Conservation (phyloP, 2,113 vertebrate genomes). For the Heteronetta atricapilla region DNA sequence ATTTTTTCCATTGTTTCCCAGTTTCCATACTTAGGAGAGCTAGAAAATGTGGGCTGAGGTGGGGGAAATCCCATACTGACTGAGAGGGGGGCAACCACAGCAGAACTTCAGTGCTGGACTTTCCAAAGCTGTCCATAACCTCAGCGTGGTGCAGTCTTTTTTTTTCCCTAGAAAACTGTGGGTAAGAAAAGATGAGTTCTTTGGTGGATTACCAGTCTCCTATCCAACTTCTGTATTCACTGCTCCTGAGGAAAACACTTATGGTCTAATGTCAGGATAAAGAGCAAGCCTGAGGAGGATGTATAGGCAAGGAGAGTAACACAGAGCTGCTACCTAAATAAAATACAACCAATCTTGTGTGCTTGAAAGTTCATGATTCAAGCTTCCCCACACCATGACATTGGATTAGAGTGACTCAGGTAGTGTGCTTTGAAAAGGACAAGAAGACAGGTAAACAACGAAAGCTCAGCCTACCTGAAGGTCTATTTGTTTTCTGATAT, state of each 20-base stretch:
- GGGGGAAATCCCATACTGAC: background rate
- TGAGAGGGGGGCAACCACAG: background rate
- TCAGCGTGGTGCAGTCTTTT: background rate
- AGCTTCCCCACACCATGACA: background rate
- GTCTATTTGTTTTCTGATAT: background rate
- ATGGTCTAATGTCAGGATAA: background rate
- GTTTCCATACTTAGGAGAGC: background rate
- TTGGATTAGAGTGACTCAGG: background rate
- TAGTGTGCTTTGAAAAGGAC: background rate
- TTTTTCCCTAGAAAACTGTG: conserved; percentile 5
- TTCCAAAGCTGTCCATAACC: background rate
- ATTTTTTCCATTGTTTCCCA: conserved; percentile 20
- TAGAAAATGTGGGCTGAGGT: background rate
- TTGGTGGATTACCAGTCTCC: background rate
- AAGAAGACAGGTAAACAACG: background rate
- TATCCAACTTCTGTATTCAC: background rate
- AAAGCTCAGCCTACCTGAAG: background rate
- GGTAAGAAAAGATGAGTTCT: background rate
- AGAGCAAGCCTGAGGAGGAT: background rate
- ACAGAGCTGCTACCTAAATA: background rate
- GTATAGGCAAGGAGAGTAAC: background rate
- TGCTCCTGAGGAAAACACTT: background rate
- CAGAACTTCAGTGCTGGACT: background rate
- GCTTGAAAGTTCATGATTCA: background rate
- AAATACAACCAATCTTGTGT: background rate